Evolutionary conservation across 2,797 vertebrate species (phyloP), one percentile per base, ranked within the genome.

Genomic region (Pempheris klunzingeri): DNA sequence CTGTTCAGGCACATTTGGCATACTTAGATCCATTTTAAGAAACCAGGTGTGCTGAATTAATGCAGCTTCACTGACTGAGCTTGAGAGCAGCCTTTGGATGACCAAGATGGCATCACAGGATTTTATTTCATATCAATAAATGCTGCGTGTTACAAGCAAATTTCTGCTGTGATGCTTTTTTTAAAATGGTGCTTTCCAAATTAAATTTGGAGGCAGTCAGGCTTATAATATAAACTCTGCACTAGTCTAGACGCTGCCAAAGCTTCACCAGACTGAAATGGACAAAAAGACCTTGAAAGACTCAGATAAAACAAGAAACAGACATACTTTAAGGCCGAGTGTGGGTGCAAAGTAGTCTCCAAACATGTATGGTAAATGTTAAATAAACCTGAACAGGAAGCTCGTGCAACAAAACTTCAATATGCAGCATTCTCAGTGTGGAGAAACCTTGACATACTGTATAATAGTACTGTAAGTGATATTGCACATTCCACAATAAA

Each of bases 261-360:
- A n/a, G 24, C 70, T 67, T 80, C 41, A 39, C 43, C 17, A 64
- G 43, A 72, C 41, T 17, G 63, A 67, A 49, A 61, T 34, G 46
- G 39, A 71, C 72, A 54, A 43, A 81, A 73, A 78, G 58, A 54
- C 44, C 59, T 71, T 74, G 47, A 67, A 68, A 64, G 17, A 41
- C n/a, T 61, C 36, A 5, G 26, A 57, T 80, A 67, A 50, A 85
- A 86, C 76, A 67, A 80, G 39, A 83, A 81, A 75, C 65, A 86
- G 77, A 67, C 14, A 18, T 30, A n/a, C 32, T 66, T 64, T 58
- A 2, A 54, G 58, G 72, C 79, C 50, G 72, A 64, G 41, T 77
- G 65, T 47, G 55, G 81, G 44, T 39, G 43, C 22, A 52, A 10
- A 72, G 68, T 15, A 5, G 63, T 54, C 64, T 77, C 43, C 34